Conservation (phyloP, 1,140 invertebrate species). For the Nasonia giraulti region DNA sequence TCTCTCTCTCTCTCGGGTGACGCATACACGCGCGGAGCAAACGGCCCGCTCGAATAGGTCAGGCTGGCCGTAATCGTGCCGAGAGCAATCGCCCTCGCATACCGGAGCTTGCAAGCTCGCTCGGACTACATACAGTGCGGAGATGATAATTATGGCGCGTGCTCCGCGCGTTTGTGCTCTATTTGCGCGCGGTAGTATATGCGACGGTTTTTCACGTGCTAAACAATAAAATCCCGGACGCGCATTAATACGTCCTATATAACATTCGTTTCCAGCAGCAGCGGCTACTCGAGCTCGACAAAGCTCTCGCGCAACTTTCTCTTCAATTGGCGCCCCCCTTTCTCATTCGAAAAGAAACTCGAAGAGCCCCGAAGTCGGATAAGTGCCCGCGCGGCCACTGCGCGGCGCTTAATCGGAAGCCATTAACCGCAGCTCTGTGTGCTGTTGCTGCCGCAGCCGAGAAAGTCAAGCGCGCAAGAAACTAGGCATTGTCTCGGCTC, state of each 20-base stretch:
- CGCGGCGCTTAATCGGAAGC: slow-evolving; percentile 37
- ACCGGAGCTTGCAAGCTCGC: slow-evolving; percentile 1
- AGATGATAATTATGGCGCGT: neutral
- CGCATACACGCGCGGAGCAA: neutral
- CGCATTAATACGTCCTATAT: neutral
- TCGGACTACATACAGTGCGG: neutral
- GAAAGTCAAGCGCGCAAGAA: slow-evolving; percentile 25
- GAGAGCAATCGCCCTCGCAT: neutral
- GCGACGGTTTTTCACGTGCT: no score
- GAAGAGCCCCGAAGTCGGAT: slow-evolving; percentile 22
- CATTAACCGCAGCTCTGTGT: slow-evolving; percentile 26
- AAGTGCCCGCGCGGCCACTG: neutral
- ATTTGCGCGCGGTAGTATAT: neutral
- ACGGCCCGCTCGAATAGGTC: neutral
- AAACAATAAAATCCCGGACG: neutral
- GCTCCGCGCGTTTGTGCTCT: neutral
- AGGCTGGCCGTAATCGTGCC: neutral
- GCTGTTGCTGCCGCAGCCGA: neutral
- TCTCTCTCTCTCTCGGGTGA: no score
- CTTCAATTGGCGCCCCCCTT: neutral
- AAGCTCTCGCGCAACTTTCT: neutral
- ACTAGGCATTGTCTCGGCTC: neutral
- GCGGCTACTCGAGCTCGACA: neutral
- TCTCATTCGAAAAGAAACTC: slow-evolving; percentile 2
- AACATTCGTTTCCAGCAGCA: neutral